These are phyloP conservation scores for Acleris cristana DNA, from an alignment of 2,888 invertebrate genomes.

Conservation along the genomic window DNA sequence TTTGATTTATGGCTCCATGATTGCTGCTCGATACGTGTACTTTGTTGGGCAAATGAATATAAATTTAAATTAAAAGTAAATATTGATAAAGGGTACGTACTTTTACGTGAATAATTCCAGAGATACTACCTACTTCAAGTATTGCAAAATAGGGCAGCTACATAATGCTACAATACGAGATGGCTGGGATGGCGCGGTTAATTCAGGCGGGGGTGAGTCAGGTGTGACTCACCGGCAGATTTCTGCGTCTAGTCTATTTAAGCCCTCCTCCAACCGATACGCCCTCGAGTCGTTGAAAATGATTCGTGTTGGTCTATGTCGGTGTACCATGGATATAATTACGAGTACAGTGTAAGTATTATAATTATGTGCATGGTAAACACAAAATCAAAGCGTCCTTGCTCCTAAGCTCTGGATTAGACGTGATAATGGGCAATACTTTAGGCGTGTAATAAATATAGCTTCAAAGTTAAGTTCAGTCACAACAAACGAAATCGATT, in stretches of 20 bases:
- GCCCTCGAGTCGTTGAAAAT: too few species aligned
- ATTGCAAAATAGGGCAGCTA: conserved; percentile 2
- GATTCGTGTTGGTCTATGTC: background rate
- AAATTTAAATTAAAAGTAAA: conserved; percentile 77
- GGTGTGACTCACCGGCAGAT: conserved; percentile 33
- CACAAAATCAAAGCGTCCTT: too few species aligned
- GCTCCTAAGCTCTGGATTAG: too few species aligned
- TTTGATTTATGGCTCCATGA: conserved; percentile 82
- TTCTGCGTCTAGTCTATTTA: conserved; percentile 28
- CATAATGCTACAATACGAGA: background rate
- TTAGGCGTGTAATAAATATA: too few species aligned
- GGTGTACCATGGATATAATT: too few species aligned
- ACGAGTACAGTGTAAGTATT: too few species aligned
- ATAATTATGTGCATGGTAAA: too few species aligned
- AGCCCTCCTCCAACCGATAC: conserved; percentile 10
- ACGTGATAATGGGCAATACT: too few species aligned
- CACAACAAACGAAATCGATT: too few species aligned
- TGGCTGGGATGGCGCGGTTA: conserved; percentile 13
- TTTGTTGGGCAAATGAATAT: conserved; percentile 75
- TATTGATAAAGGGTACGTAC: background rate
- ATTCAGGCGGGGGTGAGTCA: conserved; percentile 34
- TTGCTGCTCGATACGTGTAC: conserved; percentile 74
- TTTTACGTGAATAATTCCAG: too few species aligned
- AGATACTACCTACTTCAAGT: background rate
- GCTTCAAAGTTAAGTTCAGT: too few species aligned